Percentiles rank a stretch among this genome's conserved stretches.
Evolutionary conservation across 2,797 vertebrate genomes (phyloP).

Genomic region (Morus bassanus): DNA sequence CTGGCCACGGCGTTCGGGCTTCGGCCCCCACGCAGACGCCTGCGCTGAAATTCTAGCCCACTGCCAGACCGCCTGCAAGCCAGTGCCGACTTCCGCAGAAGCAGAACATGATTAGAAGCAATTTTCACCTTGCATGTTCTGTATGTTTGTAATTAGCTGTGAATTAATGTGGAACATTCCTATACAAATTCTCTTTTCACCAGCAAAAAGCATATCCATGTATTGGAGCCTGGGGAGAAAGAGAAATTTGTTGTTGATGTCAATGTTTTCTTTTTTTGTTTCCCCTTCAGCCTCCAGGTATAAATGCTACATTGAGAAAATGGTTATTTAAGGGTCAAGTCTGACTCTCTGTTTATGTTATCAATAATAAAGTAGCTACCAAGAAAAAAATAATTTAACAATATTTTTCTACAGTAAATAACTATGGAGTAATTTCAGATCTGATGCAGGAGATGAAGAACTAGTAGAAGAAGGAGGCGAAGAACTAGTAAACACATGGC

Average conservation of each 20-base stretch:
- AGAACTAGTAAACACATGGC: neutral
- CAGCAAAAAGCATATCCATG: neutral
- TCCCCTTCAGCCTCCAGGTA: neutral
- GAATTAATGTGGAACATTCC: neutral
- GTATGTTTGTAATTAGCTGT: constrained; percentile 1
- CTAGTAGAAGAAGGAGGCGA: neutral
- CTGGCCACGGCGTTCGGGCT: neutral
- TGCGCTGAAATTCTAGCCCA: neutral
- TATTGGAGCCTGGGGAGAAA: neutral
- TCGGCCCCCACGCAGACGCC: rapidly evolving
- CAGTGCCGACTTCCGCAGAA: neutral
- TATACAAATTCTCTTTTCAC: neutral
- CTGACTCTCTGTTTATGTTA: neutral
- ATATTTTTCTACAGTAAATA: neutral
- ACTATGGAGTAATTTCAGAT: neutral
- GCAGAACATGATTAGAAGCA: neutral
- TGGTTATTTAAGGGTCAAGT: neutral
- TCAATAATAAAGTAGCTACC: neutral
- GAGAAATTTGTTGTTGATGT: neutral
- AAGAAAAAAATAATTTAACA: neutral
- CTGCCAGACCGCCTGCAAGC: neutral
- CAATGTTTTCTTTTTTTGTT: neutral
- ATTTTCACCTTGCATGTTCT: constrained; percentile 1
- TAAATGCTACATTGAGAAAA: neutral
- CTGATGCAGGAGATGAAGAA: neutral